These are phyloP conservation scores for Rhinogobio ventralis DNA, from an alignment of 2,797 vertebrate genomes.

Conservation along the genomic window DNA sequence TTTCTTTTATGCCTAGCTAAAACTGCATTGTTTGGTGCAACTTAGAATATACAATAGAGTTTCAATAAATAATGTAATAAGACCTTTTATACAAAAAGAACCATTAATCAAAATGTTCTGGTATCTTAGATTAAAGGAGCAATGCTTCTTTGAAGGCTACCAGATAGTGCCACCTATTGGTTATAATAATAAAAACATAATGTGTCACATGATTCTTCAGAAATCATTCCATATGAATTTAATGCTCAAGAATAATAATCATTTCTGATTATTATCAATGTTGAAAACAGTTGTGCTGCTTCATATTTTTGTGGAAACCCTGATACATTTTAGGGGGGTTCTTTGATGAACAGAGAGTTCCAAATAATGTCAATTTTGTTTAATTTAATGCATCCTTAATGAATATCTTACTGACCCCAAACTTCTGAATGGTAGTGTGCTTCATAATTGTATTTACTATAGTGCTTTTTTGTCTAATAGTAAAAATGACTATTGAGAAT, in stretches of 20 bases:
- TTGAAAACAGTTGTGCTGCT: background rate
- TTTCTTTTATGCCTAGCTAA: background rate
- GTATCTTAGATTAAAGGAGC: background rate
- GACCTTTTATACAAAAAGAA: background rate
- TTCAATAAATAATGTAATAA: background rate
- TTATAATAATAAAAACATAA: background rate
- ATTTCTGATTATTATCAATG: background rate
- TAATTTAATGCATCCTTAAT: background rate
- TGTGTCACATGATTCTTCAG: background rate
- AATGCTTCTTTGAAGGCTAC: background rate
- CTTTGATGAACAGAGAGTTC: background rate
- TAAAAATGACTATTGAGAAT: background rate
- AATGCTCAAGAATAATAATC: background rate
- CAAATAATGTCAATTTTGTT: background rate
- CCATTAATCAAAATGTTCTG: background rate
- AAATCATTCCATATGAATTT: background rate
- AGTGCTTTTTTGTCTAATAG: background rate
- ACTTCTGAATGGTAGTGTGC: background rate
- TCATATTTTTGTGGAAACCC: background rate
- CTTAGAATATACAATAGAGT: background rate
- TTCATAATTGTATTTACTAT: background rate
- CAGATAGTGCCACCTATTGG: conserved; percentile 1
- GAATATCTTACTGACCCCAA: background rate
- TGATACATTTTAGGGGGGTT: background rate
- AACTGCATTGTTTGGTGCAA: background rate